Evolutionary conservation across 2,888 invertebrate genomes (phyloP).

Genomic region (Nasonia oneida): DNA sequence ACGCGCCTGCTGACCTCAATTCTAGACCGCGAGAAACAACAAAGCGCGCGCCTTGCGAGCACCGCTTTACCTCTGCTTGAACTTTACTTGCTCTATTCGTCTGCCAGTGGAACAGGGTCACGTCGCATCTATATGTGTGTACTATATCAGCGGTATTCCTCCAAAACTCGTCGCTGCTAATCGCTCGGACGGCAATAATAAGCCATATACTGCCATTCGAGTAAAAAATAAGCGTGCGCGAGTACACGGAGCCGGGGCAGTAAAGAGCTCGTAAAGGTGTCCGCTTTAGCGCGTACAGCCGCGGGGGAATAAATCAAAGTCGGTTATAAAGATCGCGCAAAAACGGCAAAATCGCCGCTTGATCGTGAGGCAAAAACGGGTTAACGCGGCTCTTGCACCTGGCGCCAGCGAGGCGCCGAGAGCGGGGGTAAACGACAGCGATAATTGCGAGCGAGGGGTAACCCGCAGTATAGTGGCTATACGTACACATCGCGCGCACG

Average conservation of each 20-base stretch:
- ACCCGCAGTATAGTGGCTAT: background rate
- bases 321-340: background rate
- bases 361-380: background rate
- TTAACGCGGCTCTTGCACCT: background rate
- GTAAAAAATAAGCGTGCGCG: no score
- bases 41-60: background rate
- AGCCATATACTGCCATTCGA: no score
- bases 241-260: no score
- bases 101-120: background rate
- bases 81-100: background rate
- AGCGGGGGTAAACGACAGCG: background rate
- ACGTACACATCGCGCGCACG: background rate
- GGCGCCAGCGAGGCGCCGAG: background rate
- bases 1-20: background rate
- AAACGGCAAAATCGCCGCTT: background rate
- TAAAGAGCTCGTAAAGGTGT: no score
- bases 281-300: no score
- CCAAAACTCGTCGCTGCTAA: background rate
- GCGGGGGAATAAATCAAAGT: background rate
- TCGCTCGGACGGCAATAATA: no score
- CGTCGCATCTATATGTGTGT: background rate
- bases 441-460: background rate
- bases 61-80: constrained; percentile 4
- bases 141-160: background rate
- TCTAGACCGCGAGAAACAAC: background rate